phyloP scores from a whole-genome alignment of 2,797 vertebrate genomes.

The Danio choprae region DNA sequence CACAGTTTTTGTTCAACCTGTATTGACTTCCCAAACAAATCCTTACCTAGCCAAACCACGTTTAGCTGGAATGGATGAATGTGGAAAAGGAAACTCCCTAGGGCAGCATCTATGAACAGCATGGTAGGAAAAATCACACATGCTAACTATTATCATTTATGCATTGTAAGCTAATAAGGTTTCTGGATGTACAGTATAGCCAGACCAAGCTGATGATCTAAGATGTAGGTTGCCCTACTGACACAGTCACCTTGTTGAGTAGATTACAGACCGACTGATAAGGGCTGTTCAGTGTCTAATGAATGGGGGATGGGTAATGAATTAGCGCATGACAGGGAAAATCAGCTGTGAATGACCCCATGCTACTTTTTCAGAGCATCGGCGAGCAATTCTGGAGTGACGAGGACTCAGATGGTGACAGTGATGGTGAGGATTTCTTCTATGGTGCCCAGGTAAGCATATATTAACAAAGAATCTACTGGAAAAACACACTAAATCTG shows the following conservation, averaged over 20 bases:
- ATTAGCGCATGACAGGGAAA: slow-evolving; percentile 1
- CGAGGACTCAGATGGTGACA: slow-evolving; percentile 86
- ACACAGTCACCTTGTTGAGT: slow-evolving; percentile 47
- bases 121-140: slow-evolving; percentile 67
- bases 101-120: slow-evolving; percentile 60
- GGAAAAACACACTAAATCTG: not conserved
- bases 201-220: slow-evolving; percentile 10
- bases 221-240: slow-evolving; percentile 40
- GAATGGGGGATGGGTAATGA: slow-evolving; percentile 20
- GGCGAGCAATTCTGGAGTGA: slow-evolving; percentile 86
- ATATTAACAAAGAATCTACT: not conserved
- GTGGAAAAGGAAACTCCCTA: slow-evolving; percentile 47
- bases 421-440: slow-evolving; percentile 85
- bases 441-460: slow-evolving; percentile 82
- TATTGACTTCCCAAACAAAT: slow-evolving; percentile 14
- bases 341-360: slow-evolving; percentile 24
- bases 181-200: slow-evolving; percentile 1
- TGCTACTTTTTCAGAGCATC: slow-evolving; percentile 78
- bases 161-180: not conserved
- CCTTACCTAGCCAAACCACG: slow-evolving; percentile 30
- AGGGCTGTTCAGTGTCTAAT: slow-evolving; percentile 25
- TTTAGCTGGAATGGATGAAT: slow-evolving; percentile 56
- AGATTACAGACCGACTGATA: slow-evolving; percentile 46
- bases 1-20: not conserved
- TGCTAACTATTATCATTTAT: not conserved